These are phyloP conservation scores for Zaprionus obscuricornis DNA, from an alignment of 2,888 invertebrate genomes.

Conservation along the genomic window DNA sequence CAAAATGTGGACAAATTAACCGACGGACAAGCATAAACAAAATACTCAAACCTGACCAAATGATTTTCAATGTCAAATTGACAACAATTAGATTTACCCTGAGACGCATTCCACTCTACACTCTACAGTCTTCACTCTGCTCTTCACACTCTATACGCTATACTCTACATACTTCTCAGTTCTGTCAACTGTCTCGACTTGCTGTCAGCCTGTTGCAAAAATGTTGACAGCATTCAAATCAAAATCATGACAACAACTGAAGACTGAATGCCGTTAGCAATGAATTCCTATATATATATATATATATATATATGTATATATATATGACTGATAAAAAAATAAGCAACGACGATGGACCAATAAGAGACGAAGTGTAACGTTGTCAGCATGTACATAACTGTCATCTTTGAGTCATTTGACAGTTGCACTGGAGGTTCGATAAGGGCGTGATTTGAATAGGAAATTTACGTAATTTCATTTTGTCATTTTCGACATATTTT, in stretches of 20 bases:
- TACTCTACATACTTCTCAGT: neutral
- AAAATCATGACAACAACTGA: conserved; percentile 57
- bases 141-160: too few species aligned
- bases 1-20: conserved; percentile 38
- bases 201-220: conserved; percentile 55
- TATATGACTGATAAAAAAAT: too few species aligned
- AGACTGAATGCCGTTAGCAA: conserved; percentile 43
- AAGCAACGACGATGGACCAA: too few species aligned
- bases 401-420: conserved; percentile 67
- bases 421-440: conserved; percentile 62
- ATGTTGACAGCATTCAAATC: conserved; percentile 77
- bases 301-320: too few species aligned
- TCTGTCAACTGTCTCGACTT: neutral
- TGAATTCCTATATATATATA: too few species aligned
- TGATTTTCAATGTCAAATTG: conserved; percentile 55
- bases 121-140: too few species aligned
- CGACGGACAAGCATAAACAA: conserved; percentile 5
- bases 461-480: conserved; percentile 53
- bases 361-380: too few species aligned
- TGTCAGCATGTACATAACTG: conserved; percentile 68
- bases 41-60: conserved; percentile 34
- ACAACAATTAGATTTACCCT: conserved; percentile 62
- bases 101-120: too few species aligned
- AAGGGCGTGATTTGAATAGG: conserved; percentile 65
- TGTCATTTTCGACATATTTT: neutral